Evolutionary conservation across 2,113 vertebrate genomes (phyloP).

Genomic region (Casuarius casuarius): DNA sequence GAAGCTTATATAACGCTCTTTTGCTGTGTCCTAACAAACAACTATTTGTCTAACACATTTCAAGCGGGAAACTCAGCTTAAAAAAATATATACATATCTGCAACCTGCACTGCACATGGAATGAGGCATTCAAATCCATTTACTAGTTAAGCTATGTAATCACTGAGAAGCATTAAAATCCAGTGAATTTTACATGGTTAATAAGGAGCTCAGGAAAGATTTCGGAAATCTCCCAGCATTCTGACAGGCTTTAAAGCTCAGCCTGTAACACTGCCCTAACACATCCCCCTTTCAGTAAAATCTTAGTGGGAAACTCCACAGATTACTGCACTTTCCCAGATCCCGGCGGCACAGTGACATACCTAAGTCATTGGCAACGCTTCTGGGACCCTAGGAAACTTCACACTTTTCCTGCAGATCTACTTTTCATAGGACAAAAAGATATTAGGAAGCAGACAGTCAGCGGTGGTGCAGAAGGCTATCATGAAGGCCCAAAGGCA

Average conservation of each 20-base stretch:
- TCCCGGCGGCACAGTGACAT: not conserved
- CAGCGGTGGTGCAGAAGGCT: not conserved
- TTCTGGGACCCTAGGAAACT: not conserved
- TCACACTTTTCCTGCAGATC: not conserved
- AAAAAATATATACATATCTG: not conserved
- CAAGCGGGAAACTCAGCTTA: not conserved
- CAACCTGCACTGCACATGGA: fast-evolving
- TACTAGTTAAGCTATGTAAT: not conserved
- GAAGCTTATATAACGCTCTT: not conserved
- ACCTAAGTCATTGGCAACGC: not conserved
- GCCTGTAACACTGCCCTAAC: not conserved
- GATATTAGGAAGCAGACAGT: not conserved
- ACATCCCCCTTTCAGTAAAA: not conserved
- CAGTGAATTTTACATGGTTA: not conserved
- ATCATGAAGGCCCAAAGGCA: not conserved
- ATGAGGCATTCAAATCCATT: fast-evolving
- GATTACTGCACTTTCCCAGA: not conserved
- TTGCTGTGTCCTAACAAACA: not conserved
- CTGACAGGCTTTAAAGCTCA: not conserved
- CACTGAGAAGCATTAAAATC: not conserved
- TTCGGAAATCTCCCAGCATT: not conserved
- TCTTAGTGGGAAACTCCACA: not conserved
- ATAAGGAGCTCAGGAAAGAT: not conserved
- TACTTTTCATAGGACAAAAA: not conserved
- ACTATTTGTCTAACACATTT: fast-evolving